Percentiles rank a stretch among this genome's conserved stretches.
phyloP scores from a whole-genome alignment of 2,888 invertebrate species.

The Leptinotarsa peninsularis region DNA sequence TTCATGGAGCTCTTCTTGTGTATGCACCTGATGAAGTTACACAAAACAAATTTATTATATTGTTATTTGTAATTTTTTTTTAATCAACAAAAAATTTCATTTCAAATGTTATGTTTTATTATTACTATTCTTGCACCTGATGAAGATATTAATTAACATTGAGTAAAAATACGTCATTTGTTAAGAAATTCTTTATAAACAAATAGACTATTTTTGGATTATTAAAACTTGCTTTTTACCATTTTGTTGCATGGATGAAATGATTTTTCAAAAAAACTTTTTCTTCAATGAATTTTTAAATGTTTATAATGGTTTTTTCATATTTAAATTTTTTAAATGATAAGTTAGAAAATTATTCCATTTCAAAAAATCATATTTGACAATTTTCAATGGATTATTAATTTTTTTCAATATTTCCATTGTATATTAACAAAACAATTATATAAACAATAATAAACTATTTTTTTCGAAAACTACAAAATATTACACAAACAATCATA shows the following conservation, averaged over 20 bases:
- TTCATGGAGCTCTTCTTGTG: too few relatives aligned
- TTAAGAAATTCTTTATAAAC: background rate
- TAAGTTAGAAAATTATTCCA: too few relatives aligned
- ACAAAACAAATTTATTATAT: background rate
- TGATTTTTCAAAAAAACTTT: background rate
- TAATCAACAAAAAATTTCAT: background rate
- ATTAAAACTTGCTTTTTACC: background rate
- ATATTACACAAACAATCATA: too few relatives aligned
- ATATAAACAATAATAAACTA: too few relatives aligned
- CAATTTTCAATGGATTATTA: too few relatives aligned
- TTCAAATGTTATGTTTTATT: background rate
- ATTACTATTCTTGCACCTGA: background rate
- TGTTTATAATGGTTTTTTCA: background rate
- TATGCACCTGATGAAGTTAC: background rate
- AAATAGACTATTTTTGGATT: background rate
- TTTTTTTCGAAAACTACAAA: too few relatives aligned
- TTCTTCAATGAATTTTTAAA: background rate
- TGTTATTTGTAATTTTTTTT: background rate
- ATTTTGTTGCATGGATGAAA: background rate
- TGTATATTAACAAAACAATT: too few relatives aligned
- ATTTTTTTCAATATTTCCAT: too few relatives aligned
- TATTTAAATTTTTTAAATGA: background rate
- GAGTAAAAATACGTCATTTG: background rate
- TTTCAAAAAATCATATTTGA: too few relatives aligned
- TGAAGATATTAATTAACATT: background rate